These are phyloP conservation scores for Tiliacea aurago DNA, from an alignment of 2,888 invertebrate genomes.

Conservation along the genomic window DNA sequence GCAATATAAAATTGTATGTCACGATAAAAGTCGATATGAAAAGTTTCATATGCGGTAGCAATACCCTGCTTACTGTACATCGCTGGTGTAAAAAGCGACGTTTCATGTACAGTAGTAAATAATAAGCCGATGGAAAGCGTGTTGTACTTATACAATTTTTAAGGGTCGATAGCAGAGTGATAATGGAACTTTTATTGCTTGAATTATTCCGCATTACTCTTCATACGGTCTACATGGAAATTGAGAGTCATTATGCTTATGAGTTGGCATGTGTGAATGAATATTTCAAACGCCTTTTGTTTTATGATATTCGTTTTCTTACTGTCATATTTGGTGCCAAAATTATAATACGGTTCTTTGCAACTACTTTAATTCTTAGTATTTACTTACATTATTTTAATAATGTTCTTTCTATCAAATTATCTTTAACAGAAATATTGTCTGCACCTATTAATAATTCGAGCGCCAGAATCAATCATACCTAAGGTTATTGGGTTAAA, in stretches of 20 bases:
- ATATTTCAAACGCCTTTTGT: slow-evolving; percentile 55
- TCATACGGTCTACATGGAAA: slow-evolving; percentile 63
- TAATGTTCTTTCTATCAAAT: not conserved
- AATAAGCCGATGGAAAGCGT: slow-evolving; percentile 66
- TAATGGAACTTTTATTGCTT: slow-evolving; percentile 66
- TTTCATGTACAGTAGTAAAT: slow-evolving; percentile 66
- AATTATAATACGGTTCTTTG: not conserved
- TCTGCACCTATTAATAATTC: not conserved
- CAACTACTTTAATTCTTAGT: not conserved
- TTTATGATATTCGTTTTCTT: slow-evolving; percentile 33
- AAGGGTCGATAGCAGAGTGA: slow-evolving; percentile 61
- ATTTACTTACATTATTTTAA: not conserved
- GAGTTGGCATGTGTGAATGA: slow-evolving; percentile 57
- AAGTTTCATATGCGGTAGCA: slow-evolving; percentile 75
- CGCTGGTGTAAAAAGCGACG: slow-evolving; percentile 67
- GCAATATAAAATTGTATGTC: slow-evolving; percentile 68
- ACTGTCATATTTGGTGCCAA: not conserved
- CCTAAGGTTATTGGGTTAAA: slow-evolving; percentile 10
- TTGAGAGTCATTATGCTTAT: slow-evolving; percentile 65
- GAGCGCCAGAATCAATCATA: slow-evolving; percentile 5
- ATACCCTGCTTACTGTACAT: slow-evolving; percentile 72
- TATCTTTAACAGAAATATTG: not conserved
- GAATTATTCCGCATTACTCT: slow-evolving; percentile 63
- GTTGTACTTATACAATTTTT: slow-evolving; percentile 50
- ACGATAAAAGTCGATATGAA: slow-evolving; percentile 76